phyloP scores from a whole-genome alignment of 1,140 invertebrate genomes.

The Drosophila fuyamai region DNA sequence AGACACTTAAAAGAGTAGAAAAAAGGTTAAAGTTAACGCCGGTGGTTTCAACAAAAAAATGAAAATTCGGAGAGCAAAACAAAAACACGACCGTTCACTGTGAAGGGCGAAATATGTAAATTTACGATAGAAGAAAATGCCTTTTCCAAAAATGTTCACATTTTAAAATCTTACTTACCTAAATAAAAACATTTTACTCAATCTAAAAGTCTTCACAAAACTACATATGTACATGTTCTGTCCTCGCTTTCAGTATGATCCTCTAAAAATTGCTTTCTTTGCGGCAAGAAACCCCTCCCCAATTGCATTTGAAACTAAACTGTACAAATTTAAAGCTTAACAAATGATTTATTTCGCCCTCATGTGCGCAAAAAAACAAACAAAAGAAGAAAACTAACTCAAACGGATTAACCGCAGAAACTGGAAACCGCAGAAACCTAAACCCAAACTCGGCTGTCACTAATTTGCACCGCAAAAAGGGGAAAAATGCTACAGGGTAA shows the following conservation, averaged over 20 bases:
- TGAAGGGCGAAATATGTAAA: no score
- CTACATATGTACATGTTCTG: not conserved
- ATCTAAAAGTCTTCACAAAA: not conserved
- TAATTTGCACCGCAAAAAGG: constrained; percentile 68
- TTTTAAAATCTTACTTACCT: no score
- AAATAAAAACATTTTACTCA: not conserved
- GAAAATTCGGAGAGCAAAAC: no score
- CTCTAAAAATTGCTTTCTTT: constrained; percentile 14
- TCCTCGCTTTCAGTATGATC: not conserved
- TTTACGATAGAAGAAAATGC: no score
- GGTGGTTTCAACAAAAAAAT: no score
- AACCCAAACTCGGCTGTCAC: constrained; percentile 57
- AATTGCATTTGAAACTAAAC: constrained; percentile 56
- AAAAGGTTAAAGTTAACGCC: no score
- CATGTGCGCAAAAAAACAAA: constrained; percentile 34
- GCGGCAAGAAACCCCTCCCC: not conserved
- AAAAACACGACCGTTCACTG: no score
- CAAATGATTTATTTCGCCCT: constrained; percentile 63
- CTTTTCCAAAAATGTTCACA: no score
- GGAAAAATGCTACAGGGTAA: constrained; percentile 17
- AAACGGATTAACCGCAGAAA: constrained; percentile 65
- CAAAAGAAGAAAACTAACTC: constrained; percentile 9
- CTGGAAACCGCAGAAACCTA: constrained; percentile 46
- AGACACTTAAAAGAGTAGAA: no score
- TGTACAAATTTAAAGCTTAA: constrained; percentile 58